Base-by-base conservation (phyloP, 2,888 invertebrate genomes). In the Stenodera caucasica region DNA sequence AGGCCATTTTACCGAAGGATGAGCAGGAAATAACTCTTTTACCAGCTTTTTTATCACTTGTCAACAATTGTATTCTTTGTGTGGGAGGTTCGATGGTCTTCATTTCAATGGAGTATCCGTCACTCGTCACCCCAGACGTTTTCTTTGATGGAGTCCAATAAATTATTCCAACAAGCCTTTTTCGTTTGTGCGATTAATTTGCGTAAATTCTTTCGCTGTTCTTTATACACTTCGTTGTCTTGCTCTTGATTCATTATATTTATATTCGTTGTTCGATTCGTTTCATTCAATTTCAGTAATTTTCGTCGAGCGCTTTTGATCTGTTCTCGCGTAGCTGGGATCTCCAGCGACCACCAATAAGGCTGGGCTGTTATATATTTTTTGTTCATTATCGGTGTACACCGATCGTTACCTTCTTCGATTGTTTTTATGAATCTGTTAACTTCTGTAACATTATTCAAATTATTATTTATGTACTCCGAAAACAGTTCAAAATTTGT, bases 81-180 rank as follows among this genome's bases (percentile, higher is more conserved):
- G 66, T 58, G 12, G 15, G 57, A 0, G 61, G 57, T 18, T 55
- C 21, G 14, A 58, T 11, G 0, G 52, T 11, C 18, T 50, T 66
- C 57, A 62, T 62, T 0, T 54, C 64, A 0, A 64, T 62, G 29
- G 57, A 56, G 32, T 66, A 64, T 1, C 65, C 65, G n/a, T 64
- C n/a, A n/a, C n/a, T n/a, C n/a, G n/a, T n/a, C 57, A 14, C 61
- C 59, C 57, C 66, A 66, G 2, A 57, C 32, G 21, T 66, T 52
- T 23, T 51, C 49, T 12, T 59, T 40, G 32, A 40, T 58, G 15
- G 49, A 59, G 21, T 58, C 53, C n/a, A 56, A 57, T 4, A 58
- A 21, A 15, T 40, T 23, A 45, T 61, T 62, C 60, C 66, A 64
- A 12, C 56, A 23, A 45, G 49, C n/a, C 63, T 18, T 21, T 33